Conservation (phyloP, 2,797 vertebrate genomes). For the Myripristis murdjan region DNA sequence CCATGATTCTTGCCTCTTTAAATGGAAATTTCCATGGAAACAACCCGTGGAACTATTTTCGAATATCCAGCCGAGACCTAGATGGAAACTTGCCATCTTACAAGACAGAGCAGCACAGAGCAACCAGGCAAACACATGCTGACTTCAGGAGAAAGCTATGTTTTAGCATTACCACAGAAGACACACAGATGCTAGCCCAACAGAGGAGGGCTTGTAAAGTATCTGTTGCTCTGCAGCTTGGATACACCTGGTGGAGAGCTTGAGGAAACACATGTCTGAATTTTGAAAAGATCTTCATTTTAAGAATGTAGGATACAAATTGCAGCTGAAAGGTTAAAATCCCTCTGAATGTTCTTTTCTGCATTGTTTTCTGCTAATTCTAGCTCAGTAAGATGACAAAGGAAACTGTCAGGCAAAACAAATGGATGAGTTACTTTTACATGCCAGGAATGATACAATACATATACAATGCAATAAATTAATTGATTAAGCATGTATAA, state of each 20-base stretch:
- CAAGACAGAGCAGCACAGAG: slow-evolving; percentile 49
- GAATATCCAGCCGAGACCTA: slow-evolving; percentile 50
- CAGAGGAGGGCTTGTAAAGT: slow-evolving; percentile 15
- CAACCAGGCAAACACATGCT: slow-evolving; percentile 53
- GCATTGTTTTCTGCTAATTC: no score
- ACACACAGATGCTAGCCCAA: slow-evolving; percentile 39
- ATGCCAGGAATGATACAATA: no score
- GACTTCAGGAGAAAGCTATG: slow-evolving; percentile 42
- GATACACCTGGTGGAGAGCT: slow-evolving; percentile 20
- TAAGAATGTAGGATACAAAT: background rate
- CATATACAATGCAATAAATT: no score
- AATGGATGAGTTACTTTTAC: background rate
- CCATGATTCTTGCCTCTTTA: slow-evolving; percentile 54
- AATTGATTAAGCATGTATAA: no score
- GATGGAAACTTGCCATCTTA: slow-evolving; percentile 60
- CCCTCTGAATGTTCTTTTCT: background rate
- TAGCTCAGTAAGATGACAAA: background rate
- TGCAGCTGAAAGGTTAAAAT: background rate
- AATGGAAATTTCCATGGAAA: slow-evolving; percentile 73
- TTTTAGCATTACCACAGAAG: slow-evolving; percentile 33
- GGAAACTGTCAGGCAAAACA: background rate
- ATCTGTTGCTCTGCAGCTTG: slow-evolving; percentile 20
- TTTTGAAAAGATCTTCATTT: slow-evolving; percentile 16
- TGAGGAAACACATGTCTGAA: slow-evolving; percentile 7
- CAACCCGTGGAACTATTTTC: slow-evolving; percentile 60